Conservation (phyloP, 2,888 invertebrate species). For the Apamea anceps region DNA sequence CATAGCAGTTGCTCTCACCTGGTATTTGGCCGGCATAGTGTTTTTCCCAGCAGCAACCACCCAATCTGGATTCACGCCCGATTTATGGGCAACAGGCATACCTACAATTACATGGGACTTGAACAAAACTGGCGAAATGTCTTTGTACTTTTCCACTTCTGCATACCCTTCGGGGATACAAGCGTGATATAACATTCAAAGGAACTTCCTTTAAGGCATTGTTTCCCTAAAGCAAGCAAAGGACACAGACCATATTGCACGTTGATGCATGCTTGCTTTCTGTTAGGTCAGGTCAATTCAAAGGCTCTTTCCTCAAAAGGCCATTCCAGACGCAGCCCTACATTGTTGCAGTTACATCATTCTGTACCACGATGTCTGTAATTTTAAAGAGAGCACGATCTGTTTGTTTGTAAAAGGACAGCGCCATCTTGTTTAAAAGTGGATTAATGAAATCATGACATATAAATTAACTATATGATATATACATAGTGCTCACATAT, state of each 20-base stretch:
- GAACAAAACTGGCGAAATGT: neutral
- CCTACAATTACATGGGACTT: neutral
- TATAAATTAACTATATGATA: too few species aligned
- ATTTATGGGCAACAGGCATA: too few species aligned
- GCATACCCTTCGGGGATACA: too few species aligned
- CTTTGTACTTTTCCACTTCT: neutral
- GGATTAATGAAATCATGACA: too few species aligned
- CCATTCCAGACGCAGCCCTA: conserved; percentile 7
- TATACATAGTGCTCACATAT: too few species aligned
- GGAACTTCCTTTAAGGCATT: neutral
- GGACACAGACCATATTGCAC: conserved; percentile 33
- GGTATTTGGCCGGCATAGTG: too few species aligned
- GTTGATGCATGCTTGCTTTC: conserved; percentile 20
- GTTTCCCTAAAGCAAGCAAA: conserved; percentile 27
- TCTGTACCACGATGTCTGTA: neutral
- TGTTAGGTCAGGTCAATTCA: conserved; percentile 22
- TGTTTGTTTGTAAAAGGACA: neutral
- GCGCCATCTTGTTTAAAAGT: neutral
- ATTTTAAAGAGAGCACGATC: conserved; percentile 3
- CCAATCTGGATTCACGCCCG: neutral
- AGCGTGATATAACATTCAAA: neutral
- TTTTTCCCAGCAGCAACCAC: neutral
- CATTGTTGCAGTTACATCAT: conserved; percentile 34
- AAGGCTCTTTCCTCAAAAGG: conserved; percentile 41
- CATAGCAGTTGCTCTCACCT: too few species aligned